Percentiles rank a stretch among this genome's conserved stretches.
phyloP scores from a whole-genome alignment of 2,113 vertebrate genomes.

The Varanus komodoensis region DNA sequence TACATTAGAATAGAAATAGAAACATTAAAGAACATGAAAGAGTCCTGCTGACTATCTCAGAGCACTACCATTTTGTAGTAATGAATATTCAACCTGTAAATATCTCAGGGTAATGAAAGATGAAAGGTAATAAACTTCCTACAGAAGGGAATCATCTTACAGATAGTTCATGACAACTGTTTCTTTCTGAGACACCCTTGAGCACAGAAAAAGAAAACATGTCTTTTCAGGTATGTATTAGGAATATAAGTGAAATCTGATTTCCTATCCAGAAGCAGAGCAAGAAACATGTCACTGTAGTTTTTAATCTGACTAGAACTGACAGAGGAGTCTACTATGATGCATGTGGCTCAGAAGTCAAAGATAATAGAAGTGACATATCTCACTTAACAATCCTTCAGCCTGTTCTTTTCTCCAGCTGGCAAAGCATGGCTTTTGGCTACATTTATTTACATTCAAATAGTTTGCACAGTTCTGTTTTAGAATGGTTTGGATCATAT shows the following conservation, averaged over 20 bases:
- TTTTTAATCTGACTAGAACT: conserved; percentile 49
- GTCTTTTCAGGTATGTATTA: conserved; percentile 49
- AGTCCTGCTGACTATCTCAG: conserved; percentile 8
- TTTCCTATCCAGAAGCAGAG: conserved; percentile 52
- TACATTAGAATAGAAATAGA: conserved; percentile 24
- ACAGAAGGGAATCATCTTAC: conserved; percentile 45
- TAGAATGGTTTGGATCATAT: not conserved
- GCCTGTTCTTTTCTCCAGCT: not conserved
- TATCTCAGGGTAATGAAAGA: conserved; percentile 60
- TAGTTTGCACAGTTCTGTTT: not conserved
- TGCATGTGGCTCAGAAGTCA: conserved; percentile 45
- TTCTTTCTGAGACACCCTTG: conserved; percentile 43
- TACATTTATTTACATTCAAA: not conserved
- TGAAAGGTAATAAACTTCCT: conserved; percentile 61
- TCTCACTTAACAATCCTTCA: conserved; percentile 26
- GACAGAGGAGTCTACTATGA: not conserved
- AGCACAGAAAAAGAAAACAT: not conserved
- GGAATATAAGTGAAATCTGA: conserved; percentile 43
- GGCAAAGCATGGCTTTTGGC: not conserved
- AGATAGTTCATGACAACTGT: conserved; percentile 42
- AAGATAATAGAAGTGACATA: conserved; percentile 14
- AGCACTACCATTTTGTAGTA: conserved; percentile 28
- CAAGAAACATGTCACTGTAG: conserved; percentile 44
- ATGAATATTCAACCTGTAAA: conserved; percentile 58
- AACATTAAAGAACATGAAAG: conserved; percentile 4